These are phyloP conservation scores for Epizoanthus stellaris DNA, from an alignment of 92 coral and sea anemone species.

Conservation along the genomic window DNA sequence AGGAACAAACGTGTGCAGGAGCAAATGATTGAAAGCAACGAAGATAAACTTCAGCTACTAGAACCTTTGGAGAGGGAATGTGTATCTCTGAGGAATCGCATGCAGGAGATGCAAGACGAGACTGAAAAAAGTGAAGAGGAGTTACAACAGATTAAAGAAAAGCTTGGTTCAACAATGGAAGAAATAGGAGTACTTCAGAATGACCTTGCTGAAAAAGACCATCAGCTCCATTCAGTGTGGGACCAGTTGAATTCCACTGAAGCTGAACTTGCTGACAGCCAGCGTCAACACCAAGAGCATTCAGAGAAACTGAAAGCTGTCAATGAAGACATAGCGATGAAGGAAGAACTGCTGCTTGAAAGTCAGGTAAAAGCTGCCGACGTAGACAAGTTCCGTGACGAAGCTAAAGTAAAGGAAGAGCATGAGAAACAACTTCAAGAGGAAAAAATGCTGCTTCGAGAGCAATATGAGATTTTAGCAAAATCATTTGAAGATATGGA, in stretches of 20 bases:
- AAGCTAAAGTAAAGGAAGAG: conserved; percentile 25
- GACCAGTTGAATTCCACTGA: conserved; percentile 43
- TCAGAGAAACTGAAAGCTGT: conserved; percentile 54
- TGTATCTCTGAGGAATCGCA: background rate
- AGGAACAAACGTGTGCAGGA: conserved; percentile 31
- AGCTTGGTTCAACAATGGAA: conserved; percentile 24
- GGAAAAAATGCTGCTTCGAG: conserved; percentile 49
- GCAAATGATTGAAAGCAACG: background rate
- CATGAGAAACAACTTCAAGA: conserved; percentile 60
- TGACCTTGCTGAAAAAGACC: conserved; percentile 67
- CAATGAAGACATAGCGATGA: conserved; percentile 36
- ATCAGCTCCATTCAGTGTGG: conserved; percentile 33
- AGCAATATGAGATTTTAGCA: conserved; percentile 35
- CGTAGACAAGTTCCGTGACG: conserved; percentile 17
- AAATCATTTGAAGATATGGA: conserved; percentile 34
- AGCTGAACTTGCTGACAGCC: conserved; percentile 8
- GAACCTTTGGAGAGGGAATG: conserved; percentile 9
- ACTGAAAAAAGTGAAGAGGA: background rate
- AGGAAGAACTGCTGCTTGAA: conserved; percentile 40
- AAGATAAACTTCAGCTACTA: background rate
- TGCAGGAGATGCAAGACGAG: conserved; percentile 2
- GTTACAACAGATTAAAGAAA: conserved; percentile 31
- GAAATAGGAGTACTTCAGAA: conserved; percentile 64
- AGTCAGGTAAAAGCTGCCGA: conserved; percentile 32
- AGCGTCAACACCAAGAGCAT: conserved; percentile 22